These are phyloP conservation scores for Orcinus orca DNA, from an alignment of 2,113 vertebrate genomes.

Conservation along the genomic window DNA sequence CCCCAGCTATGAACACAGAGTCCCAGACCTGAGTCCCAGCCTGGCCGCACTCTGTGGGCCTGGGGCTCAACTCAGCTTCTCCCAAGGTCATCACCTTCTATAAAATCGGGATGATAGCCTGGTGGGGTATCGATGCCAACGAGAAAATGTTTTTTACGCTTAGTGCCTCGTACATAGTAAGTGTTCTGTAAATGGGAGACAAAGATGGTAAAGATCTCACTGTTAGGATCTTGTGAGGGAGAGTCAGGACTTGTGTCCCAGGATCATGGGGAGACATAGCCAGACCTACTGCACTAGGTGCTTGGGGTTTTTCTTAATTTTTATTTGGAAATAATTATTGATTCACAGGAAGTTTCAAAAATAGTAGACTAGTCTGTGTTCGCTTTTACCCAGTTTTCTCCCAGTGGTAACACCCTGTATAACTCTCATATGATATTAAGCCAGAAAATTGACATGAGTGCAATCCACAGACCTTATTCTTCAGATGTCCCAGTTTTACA, in stretches of 20 bases:
- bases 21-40: background rate
- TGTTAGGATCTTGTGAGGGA: background rate
- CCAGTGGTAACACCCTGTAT: background rate
- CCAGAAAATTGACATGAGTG: background rate
- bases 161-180: background rate
- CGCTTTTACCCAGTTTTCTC: background rate
- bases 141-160: background rate
- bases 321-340: background rate
- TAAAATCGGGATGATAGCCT: background rate
- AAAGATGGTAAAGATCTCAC: background rate
- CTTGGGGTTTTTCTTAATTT: background rate
- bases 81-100: background rate
- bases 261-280: background rate
- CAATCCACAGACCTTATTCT: background rate
- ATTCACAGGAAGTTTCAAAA: background rate
- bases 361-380: background rate
- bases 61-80: background rate
- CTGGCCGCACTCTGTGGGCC: background rate
- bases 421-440: fast-evolving
- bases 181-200: background rate
- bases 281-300: background rate
- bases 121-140: background rate
- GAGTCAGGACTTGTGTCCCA: background rate
- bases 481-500: background rate
- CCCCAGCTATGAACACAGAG: background rate